Evolutionary conservation across 2,888 invertebrate species (phyloP).

Genomic region (Callosobruchus maculatus): DNA sequence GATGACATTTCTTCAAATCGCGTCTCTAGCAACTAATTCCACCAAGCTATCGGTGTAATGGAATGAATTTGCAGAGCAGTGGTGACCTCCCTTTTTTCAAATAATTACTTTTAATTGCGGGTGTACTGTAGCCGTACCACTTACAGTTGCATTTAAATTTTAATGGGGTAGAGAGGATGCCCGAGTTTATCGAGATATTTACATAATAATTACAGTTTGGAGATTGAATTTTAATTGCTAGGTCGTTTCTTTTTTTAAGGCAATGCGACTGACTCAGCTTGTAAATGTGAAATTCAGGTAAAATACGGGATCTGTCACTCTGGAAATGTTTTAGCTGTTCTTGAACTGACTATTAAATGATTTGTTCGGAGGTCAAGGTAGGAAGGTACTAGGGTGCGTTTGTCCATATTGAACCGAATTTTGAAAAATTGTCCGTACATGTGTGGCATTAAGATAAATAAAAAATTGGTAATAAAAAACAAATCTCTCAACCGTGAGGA

Average conservation of each 20-base stretch:
- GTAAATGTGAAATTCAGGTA: neutral
- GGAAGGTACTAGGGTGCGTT: no score
- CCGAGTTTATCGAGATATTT: neutral
- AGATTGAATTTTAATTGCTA: neutral
- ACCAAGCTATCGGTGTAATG: neutral
- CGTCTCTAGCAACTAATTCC: neutral
- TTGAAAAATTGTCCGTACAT: no score
- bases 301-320: neutral
- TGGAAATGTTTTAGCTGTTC: no score
- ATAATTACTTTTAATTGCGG: neutral
- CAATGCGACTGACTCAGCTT: neutral
- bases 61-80: neutral
- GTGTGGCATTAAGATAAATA: no score
- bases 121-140: neutral
- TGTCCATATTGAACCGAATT: no score
- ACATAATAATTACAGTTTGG: neutral
- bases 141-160: neutral
- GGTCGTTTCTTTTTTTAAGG: neutral
- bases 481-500: no score
- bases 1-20: no score
- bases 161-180: neutral
- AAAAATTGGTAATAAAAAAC: no score
- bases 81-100: neutral
- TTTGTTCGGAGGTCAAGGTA: no score
- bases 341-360: no score